phyloP scores from a whole-genome alignment of 2,113 vertebrate species.

The Thryonomys swinderianus region DNA sequence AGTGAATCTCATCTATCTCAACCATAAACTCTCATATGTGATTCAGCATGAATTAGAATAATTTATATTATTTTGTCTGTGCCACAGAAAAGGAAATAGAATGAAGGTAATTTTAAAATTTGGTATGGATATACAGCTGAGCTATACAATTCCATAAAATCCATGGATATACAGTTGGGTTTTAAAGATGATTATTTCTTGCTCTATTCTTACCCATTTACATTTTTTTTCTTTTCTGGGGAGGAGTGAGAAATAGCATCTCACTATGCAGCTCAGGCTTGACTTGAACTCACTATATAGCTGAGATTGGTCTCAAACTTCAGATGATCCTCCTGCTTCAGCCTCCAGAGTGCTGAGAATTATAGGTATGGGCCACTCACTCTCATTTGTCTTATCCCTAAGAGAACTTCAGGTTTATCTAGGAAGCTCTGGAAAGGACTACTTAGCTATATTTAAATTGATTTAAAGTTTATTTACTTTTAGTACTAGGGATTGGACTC shows the following conservation, averaged over 20 bases:
- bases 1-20: background rate
- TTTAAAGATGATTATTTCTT: background rate
- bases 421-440: constrained; percentile 13
- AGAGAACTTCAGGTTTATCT: background rate
- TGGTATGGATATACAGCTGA: background rate
- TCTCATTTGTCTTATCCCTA: background rate
- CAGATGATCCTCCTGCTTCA: background rate
- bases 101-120: constrained; percentile 12
- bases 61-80: constrained; percentile 13
- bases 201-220: background rate
- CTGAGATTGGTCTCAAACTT: background rate
- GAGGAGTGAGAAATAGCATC: background rate
- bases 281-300: background rate
- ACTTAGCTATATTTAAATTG: constrained; percentile 81
- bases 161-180: background rate
- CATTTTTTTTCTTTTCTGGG: background rate
- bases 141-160: background rate
- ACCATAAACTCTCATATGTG: background rate
- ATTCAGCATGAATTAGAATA: constrained; percentile 21
- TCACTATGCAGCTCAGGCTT: background rate
- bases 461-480: constrained; percentile 75
- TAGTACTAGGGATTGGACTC: background rate
- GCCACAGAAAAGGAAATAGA: background rate
- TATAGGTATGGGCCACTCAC: background rate
- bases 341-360: background rate